Evolutionary conservation across 2,797 vertebrate genomes (phyloP), one percentile per base, ranked within the genome.

Genomic region (Hoplostethus atlanticus): DNA sequence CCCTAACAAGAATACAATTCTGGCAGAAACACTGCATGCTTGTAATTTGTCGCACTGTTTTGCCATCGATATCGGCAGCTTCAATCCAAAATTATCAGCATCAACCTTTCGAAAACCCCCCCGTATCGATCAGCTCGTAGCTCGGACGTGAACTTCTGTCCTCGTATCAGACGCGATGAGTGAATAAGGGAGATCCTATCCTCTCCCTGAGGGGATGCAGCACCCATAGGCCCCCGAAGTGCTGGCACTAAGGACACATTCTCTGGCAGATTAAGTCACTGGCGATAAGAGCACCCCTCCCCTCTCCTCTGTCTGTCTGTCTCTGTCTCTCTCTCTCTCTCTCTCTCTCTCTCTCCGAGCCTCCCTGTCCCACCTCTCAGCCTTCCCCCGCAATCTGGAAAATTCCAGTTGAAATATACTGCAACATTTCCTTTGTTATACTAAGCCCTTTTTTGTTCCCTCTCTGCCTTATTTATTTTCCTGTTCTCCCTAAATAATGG

Each of bases 401-500:
- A 85, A 89, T 84, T 85, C 77, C 72, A 73, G 71, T 80, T 89
- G 82, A 56, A 81, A 93, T 92, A 91, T 75, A 79, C 79, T 71
- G 81, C 83, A 88, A 89, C 84, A 87, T 62, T 84, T 77, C 74
- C 78, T 91, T 92, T 94, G 87, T 91, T 85, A 83, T 54, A 68
- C 70, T 90, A 91, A 93, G 82, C 81, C 77, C 38, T 52, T 86
- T 89, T 84, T 88, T 89, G 79, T 89, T 71, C 83, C 84, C 59
- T 42, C 58, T 78, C 69, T 73, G 85, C 85, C 85, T 79, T 87
- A 85, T 89, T 90, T 87, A 87, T 85, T 81, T 84, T 21, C 77
- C 77, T 87, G 84, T 88, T 84, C 82, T 77, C 76, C 81, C 83
- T 75, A 81, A 91, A 90, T 86, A 90, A 86, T 76, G 80, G 72